Evolutionary conservation across 2,888 invertebrate species (phyloP), one percentile per base, ranked within the genome.

Genomic region (Spodoptera picta): DNA sequence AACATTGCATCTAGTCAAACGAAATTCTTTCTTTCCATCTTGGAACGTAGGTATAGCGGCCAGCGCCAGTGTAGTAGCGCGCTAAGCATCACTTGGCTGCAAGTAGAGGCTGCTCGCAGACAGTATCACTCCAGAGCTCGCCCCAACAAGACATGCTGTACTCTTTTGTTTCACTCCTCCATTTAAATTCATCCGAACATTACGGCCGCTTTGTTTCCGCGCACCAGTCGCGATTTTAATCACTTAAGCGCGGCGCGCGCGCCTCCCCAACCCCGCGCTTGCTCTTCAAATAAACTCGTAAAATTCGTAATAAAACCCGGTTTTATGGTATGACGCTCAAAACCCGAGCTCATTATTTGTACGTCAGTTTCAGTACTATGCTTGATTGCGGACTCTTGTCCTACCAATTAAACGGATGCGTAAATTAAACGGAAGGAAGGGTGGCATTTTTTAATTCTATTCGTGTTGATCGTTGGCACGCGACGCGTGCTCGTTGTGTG

Each of bases 121-220:
- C 64, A 68, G 73, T 67, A 71, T 70, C 76, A 75, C 72, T 75
- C 59, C 70, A 75, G 69, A 54, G 47, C 53, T 69, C 70, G 69
- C 70, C 65, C 65, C 65, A 63, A 60, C 72, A 72, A 72, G 76
- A 72, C 72, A 72, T 57, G 71, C 56, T 70, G 76, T 71, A 60
- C 76, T 72, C 71, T 75, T 88, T 88, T 89, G 90, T 90, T 84
- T 83, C 84, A 75, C 70, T 77, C 84, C 87, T 85, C 88, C 88
- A 91, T 92, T 92, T 90, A 92, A 92, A 92, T 92, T 90, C 91
- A 91, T 91, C 91, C 85, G 85, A 84, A 89, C 89, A 86, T 87
- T 90, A 84, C 86, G 81, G 81, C 79, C 79, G 80, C 90, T 91
- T 91, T 92, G 91, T 92, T 83, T 83, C 80, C 71, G 78, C 77